Base-by-base conservation (phyloP, 2,888 invertebrate genomes). In the Patella caerulea region DNA sequence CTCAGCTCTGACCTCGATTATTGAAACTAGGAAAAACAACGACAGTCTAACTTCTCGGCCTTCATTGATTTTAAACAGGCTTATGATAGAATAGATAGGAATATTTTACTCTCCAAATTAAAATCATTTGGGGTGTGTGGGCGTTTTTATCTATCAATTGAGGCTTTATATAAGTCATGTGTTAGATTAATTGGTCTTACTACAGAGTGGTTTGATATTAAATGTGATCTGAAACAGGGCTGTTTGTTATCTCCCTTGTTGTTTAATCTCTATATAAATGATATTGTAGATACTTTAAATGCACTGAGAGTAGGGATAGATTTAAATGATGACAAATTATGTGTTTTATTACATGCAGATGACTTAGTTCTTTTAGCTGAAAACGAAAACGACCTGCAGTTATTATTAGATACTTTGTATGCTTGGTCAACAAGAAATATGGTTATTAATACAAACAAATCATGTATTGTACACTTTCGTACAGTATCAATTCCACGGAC, bases 381-480 rank as follows among this genome's bases (percentile, higher is more conserved):
- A 74, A 80, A 73, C 54, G 74, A 72, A n/a, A 15, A 34, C 69
- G 81, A 82, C 65, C 65, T 81, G 34, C 80, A 82, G 65, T 14
- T 19, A 24, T 19, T 81, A 45, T 19, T 82, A n/a, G 73, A 81
- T 77, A 73, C 15, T 24, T 52, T 83, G 9, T 29, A 70, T 56
- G 34, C 34, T 15, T 81, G 83, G 82, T 80, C 80, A 70, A 53
- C 52, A 15, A 7, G 34, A 17, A 81, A 79, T 78, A 78, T 80
- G 73, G 17, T 14, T n/a, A 69, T 83, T 17, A 83, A 83, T 71
- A 19, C 4, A 53, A 19, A 24, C 15, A 83, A 83, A 77, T 76
- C 82, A 65, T 81, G 80, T 72, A 65, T 80, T 77, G 74, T 82
- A 12, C 83, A 83, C 70, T 81, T 83, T 74, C 54, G 81, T 24